Conservation (phyloP, 2,113 vertebrate genomes). For the Ciconia stormi region DNA sequence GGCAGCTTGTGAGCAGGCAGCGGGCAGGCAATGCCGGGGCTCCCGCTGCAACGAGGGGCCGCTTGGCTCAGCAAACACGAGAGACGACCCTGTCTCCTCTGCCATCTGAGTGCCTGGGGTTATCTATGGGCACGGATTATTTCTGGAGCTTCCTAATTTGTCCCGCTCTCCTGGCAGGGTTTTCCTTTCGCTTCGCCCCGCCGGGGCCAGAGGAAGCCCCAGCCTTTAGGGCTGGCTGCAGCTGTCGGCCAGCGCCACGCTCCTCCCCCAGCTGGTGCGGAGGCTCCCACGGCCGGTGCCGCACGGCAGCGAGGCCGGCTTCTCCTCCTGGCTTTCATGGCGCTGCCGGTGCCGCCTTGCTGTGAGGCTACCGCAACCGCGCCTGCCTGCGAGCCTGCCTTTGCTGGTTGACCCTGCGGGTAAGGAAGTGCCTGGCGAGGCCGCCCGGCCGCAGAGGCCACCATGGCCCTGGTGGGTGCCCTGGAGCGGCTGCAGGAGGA, state of each 20-base stretch:
- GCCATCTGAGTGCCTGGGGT: background rate
- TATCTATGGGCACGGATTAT: background rate
- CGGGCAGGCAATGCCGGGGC: rapidly evolving
- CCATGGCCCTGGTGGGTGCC: constrained; percentile 66
- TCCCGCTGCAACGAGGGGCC: rapidly evolving
- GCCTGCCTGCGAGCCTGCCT: background rate
- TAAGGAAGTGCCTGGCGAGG: rapidly evolving
- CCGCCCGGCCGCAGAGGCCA: rapidly evolving
- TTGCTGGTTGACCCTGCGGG: background rate
- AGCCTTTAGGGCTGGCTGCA: background rate
- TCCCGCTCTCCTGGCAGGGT: background rate
- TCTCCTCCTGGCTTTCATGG: background rate
- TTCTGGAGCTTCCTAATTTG: background rate
- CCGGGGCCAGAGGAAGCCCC: background rate
- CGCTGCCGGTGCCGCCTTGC: rapidly evolving
- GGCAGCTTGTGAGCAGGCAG: background rate
- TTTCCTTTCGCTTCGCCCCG: background rate
- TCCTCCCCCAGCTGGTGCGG: background rate
- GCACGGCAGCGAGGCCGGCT: rapidly evolving
- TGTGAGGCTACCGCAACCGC: background rate
- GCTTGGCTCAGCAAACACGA: background rate
- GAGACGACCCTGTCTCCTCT: rapidly evolving
- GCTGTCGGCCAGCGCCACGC: background rate
- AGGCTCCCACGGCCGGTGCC: background rate
- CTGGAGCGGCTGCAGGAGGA: constrained; percentile 72